Evolutionary conservation across 2,888 invertebrate species (phyloP).

Genomic region (Actias luna): DNA sequence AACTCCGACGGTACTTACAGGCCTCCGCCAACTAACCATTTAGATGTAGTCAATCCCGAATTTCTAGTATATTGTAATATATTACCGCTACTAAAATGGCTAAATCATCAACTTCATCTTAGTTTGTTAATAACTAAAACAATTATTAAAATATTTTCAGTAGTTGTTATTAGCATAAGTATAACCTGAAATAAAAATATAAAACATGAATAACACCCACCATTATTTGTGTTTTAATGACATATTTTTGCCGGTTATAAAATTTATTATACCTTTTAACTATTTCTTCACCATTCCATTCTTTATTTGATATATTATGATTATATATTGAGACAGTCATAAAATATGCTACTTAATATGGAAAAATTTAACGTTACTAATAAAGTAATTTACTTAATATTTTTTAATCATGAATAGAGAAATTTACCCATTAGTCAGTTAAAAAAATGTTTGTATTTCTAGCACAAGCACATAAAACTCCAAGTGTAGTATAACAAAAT

Average conservation of each 20-base stretch:
- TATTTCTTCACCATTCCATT: not conserved
- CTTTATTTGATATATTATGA: not conserved
- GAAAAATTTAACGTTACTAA: not conserved
- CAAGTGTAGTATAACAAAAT: slow-evolving; percentile 13
- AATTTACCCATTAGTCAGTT: too few species aligned
- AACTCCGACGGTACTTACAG: slow-evolving; percentile 87
- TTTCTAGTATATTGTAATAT: not conserved
- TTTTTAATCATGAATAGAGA: too few species aligned
- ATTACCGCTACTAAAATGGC: not conserved
- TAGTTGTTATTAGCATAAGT: not conserved
- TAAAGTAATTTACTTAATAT: not conserved
- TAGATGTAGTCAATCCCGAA: not conserved
- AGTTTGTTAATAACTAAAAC: not conserved
- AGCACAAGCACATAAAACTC: not conserved
- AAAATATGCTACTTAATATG: not conserved
- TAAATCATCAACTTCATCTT: not conserved
- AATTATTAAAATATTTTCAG: not conserved
- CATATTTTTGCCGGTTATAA: not conserved
- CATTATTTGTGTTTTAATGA: not conserved
- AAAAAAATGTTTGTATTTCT: not conserved
- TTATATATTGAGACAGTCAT: not conserved
- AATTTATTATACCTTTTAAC: not conserved
- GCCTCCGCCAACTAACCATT: slow-evolving; percentile 54
- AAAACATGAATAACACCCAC: not conserved
- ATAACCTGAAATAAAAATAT: not conserved